These are phyloP conservation scores for silkworm (Bombyx mori) DNA, from an alignment of 1,140 invertebrate genomes.

Conservation along the genomic window ASM3026992v2 NC_085127.1:7249001-7249500, in stretches of 20 bases:
- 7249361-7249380: no score
- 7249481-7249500: background rate
- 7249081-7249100: constrained; percentile 2
- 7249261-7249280: no score
- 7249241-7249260: no score
- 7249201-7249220: background rate
- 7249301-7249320: no score
- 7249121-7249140: constrained; percentile 1
- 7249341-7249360: no score
- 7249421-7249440: no score
- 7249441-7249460: no score
- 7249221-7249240: constrained; percentile 1
- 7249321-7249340: no score
- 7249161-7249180: background rate
- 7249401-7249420: no score
- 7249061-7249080: constrained; percentile 2
- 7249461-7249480: no score
- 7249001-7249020: constrained; percentile 7
- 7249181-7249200: background rate
- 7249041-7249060: constrained; percentile 13
- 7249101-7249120: background rate
- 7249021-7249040: constrained; percentile 16
- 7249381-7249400: no score
- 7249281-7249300: no score
- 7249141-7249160: background rate